Evolutionary conservation across 2,888 invertebrate genomes (phyloP).

Genomic region (Mythimna albipuncta): DNA sequence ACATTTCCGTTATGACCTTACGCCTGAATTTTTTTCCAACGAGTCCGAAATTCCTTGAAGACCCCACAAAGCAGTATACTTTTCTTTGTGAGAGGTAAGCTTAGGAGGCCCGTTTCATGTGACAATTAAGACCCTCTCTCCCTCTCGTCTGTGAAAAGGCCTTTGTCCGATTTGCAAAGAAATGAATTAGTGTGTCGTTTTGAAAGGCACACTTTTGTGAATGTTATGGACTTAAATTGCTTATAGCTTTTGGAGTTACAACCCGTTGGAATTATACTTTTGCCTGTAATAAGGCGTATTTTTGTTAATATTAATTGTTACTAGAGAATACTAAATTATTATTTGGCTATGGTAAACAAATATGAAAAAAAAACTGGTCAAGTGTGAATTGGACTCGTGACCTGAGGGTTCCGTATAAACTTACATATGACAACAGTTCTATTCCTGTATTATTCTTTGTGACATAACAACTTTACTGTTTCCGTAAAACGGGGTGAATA

Average conservation of each 20-base stretch:
- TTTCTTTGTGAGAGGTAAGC: constrained; percentile 52
- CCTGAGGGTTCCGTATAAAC: no score
- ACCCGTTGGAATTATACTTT: not conserved
- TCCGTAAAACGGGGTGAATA: no score
- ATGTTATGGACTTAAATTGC: constrained; percentile 18
- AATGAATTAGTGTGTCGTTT: constrained; percentile 55
- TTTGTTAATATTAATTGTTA: not conserved
- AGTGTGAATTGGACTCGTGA: no score
- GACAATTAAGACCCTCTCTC: constrained; percentile 65
- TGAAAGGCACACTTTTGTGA: constrained; percentile 17
- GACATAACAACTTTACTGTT: no score
- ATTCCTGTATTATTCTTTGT: no score
- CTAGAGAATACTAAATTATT: no score
- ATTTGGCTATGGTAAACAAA: no score
- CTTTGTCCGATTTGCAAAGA: constrained; percentile 46
- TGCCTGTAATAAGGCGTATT: not conserved
- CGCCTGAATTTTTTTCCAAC: not conserved
- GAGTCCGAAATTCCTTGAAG: constrained; percentile 22
- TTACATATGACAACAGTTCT: no score
- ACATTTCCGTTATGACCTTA: constrained; percentile 19
- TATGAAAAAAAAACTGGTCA: no score
- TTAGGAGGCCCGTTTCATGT: constrained; percentile 58
- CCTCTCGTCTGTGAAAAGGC: constrained; percentile 47
- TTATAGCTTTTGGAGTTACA: not conserved
- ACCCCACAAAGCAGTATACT: constrained; percentile 56